These are phyloP conservation scores for Orussus abietinus DNA, from an alignment of 1,140 invertebrate species.

Conservation along the genomic window DNA sequence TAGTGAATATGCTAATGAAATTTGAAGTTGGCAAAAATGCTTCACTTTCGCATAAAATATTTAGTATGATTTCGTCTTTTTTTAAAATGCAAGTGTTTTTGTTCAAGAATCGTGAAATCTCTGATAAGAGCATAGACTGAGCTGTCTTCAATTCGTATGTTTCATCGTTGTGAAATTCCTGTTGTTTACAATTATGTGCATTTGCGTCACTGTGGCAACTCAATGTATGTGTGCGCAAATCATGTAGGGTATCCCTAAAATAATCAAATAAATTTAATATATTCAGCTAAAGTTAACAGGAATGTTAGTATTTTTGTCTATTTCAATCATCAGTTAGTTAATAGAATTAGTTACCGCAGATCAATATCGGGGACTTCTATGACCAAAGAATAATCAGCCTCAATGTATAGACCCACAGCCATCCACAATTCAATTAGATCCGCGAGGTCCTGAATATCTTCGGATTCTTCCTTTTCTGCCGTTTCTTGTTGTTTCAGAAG, in stretches of 20 bases:
- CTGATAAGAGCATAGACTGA: slow-evolving; percentile 25
- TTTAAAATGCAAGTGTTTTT: slow-evolving; percentile 23
- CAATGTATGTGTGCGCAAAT: slow-evolving; percentile 19
- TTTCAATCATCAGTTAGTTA: not conserved
- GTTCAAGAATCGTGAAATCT: slow-evolving; percentile 32
- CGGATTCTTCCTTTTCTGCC: slow-evolving; percentile 16
- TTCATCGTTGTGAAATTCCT: slow-evolving; percentile 16
- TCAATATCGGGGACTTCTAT: slow-evolving; percentile 34
- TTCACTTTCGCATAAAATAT: slow-evolving; percentile 32
- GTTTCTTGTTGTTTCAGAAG: slow-evolving; percentile 14
- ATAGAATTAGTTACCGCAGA: slow-evolving; percentile 27
- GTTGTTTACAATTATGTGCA: slow-evolving; percentile 3
- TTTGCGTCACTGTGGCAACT: slow-evolving; percentile 3
- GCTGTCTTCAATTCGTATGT: slow-evolving; percentile 26
- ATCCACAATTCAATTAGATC: slow-evolving; percentile 44
- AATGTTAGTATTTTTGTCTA: too few relatives aligned
- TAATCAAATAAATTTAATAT: too few relatives aligned
- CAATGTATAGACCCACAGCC: slow-evolving; percentile 37
- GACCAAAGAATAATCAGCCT: slow-evolving; percentile 29
- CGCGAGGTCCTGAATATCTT: slow-evolving; percentile 25
- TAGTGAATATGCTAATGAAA: slow-evolving; percentile 31
- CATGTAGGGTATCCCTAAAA: slow-evolving; percentile 26
- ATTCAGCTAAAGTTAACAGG: not conserved
- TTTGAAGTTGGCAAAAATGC: slow-evolving; percentile 37
- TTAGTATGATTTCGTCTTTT: slow-evolving; percentile 27